Percentiles rank a stretch among this genome's conserved stretches.
Evolutionary conservation across 2,888 invertebrate genomes (phyloP).

Genomic region (Drosophila meridionalis): DNA sequence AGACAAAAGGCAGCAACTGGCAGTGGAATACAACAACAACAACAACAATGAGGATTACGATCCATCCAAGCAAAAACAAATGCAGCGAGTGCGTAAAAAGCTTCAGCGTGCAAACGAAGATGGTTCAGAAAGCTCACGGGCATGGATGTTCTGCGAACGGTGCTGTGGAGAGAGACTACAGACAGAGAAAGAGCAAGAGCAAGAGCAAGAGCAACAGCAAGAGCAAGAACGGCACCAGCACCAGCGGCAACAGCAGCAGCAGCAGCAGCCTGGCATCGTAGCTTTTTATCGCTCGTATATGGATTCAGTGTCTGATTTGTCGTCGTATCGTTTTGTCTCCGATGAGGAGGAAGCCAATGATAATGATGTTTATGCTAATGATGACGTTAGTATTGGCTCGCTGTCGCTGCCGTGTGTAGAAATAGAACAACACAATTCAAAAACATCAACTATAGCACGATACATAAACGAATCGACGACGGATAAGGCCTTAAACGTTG

Average conservation of each 20-base stretch:
- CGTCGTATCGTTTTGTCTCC: slow-evolving; percentile 83
- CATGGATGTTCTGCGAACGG: slow-evolving; percentile 74
- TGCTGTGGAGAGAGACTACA: slow-evolving; percentile 76
- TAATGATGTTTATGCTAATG: slow-evolving; percentile 57
- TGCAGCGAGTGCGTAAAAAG: slow-evolving; percentile 48
- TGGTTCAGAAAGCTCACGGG: slow-evolving; percentile 71
- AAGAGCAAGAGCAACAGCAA: slow-evolving; percentile 20
- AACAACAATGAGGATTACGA: slow-evolving; percentile 44
- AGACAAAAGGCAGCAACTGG: slow-evolving; percentile 21
- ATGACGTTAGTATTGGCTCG: slow-evolving; percentile 66
- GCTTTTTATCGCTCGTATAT: slow-evolving; percentile 69
- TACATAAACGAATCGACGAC: slow-evolving; percentile 44
- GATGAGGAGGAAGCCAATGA: slow-evolving; percentile 76
- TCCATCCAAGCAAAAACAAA: slow-evolving; percentile 38
- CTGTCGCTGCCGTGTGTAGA: slow-evolving; percentile 70
- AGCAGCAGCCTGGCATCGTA: slow-evolving; percentile 64
- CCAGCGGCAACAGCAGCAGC: slow-evolving; percentile 34
- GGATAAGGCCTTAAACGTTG: slow-evolving; percentile 56
- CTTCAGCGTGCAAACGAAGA: slow-evolving; percentile 35
- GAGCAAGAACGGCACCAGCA: slow-evolving; percentile 10
- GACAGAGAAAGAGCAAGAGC: slow-evolving; percentile 13
- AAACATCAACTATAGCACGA: slow-evolving; percentile 62
- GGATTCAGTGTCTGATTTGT: slow-evolving; percentile 83
- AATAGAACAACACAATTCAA: slow-evolving; percentile 74
- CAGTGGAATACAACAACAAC: slow-evolving; percentile 23